Percentiles rank a stretch among this genome's conserved stretches.
phyloP scores from a whole-genome alignment of 2,888 invertebrate genomes.

The Sarcophaga carnaria region DNA sequence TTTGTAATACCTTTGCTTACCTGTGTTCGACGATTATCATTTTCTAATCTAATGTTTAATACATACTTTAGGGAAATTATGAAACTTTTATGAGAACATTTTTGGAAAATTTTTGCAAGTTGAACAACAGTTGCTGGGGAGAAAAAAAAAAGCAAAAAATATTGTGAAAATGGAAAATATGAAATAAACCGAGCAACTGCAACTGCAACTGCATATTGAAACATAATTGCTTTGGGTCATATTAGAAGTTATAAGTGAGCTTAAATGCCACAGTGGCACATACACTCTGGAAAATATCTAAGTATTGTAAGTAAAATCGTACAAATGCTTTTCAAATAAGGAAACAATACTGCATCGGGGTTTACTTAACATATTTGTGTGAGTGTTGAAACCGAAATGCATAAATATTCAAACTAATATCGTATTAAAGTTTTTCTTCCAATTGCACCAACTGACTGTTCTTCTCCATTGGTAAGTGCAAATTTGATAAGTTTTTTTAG shows the following conservation, averaged over 20 bases:
- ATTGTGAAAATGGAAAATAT: slow-evolving; percentile 9
- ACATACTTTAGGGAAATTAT: slow-evolving; percentile 80
- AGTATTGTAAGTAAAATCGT: not conserved
- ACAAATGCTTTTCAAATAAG: too few relatives aligned
- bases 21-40: slow-evolving; percentile 52
- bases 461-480: slow-evolving; percentile 73
- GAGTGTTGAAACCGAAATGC: not conserved
- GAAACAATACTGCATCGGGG: too few relatives aligned
- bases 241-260: slow-evolving; percentile 60
- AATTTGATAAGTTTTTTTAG: slow-evolving; percentile 75
- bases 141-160: slow-evolving; percentile 17
- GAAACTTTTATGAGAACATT: slow-evolving; percentile 74
- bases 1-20: slow-evolving; percentile 49
- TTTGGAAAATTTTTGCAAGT: slow-evolving; percentile 70
- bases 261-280: slow-evolving; percentile 7
- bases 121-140: slow-evolving; percentile 19
- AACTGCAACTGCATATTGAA: slow-evolving; percentile 76
- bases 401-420: not conserved
- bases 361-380: not conserved
- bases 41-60: slow-evolving; percentile 73
- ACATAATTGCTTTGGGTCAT: slow-evolving; percentile 75
- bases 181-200: slow-evolving; percentile 30
- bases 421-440: not conserved
- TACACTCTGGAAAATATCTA: slow-evolving; percentile 16
- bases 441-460: slow-evolving; percentile 3